These are phyloP conservation scores for Trypoxylon attenuatum DNA, from an alignment of 2,888 invertebrate species.

Conservation along the genomic window DNA sequence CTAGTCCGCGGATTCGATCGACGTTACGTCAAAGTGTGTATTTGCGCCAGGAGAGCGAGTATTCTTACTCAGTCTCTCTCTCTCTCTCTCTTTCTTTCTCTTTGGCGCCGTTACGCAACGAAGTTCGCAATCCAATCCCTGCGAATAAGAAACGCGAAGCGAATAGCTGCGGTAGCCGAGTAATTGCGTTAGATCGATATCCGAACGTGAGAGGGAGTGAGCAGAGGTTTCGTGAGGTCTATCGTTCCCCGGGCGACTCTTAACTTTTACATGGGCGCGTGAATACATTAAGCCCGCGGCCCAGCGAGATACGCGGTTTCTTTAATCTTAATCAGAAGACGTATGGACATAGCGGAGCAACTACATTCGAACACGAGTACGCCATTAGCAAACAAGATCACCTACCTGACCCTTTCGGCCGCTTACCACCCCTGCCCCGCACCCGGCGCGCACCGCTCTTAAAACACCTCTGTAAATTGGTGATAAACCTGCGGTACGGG, in stretches of 20 bases:
- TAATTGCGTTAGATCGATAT: conserved; percentile 57
- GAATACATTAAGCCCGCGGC: conserved; percentile 61
- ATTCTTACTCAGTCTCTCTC: too few species aligned
- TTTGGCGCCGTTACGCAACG: background rate
- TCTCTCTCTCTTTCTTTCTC: too few species aligned
- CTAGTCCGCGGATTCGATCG: background rate
- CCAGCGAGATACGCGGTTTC: conserved; percentile 67
- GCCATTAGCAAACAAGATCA: conserved; percentile 73
- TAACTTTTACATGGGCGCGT: conserved; percentile 61
- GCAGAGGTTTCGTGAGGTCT: conserved; percentile 53
- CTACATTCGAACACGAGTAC: conserved; percentile 73
- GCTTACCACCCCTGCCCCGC: conserved; percentile 22
- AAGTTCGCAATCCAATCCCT: background rate
- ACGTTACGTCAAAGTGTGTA: background rate
- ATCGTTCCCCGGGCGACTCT: conserved; percentile 55
- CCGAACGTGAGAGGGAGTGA: conserved; percentile 36
- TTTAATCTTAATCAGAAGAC: conserved; percentile 73
- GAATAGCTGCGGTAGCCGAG: conserved; percentile 38
- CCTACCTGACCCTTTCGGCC: conserved; percentile 61
- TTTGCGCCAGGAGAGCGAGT: too few species aligned
- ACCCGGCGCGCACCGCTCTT: conserved; percentile 37
- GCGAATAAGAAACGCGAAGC: background rate
- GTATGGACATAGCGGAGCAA: conserved; percentile 68
- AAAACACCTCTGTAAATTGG: conserved; percentile 64
- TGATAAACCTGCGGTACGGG: conserved; percentile 59